Conservation (phyloP, 2,888 invertebrate genomes). For the Serrognathus titanus region DNA sequence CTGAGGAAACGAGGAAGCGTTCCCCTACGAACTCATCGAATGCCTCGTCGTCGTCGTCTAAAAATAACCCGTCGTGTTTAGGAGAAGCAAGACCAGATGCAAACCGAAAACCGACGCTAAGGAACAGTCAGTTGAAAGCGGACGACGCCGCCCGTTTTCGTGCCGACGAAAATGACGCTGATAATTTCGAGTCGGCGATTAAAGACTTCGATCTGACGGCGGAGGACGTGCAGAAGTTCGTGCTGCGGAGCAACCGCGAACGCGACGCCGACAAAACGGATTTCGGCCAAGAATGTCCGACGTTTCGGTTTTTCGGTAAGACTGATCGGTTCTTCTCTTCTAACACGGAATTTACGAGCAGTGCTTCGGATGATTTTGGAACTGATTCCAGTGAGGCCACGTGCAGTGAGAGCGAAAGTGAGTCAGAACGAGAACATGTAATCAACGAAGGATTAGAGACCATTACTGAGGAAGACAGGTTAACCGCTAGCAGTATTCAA, state of each 20-base stretch:
- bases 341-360: conserved; percentile 22
- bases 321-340: conserved; percentile 16
- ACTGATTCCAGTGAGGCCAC: conserved; percentile 26
- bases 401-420: conserved; percentile 32
- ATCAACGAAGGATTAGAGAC: conserved; percentile 44
- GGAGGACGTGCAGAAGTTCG: conserved; percentile 43
- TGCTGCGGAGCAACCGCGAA: conserved; percentile 26
- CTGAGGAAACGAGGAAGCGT: conserved; percentile 24
- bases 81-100: conserved; percentile 35
- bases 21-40: conserved; percentile 21
- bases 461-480: conserved; percentile 46
- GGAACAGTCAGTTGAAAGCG: conserved; percentile 36
- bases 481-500: conserved; percentile 35
- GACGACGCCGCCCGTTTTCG: conserved; percentile 3
- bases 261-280: conserved; percentile 24
- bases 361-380: conserved; percentile 25
- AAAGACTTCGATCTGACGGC: conserved; percentile 45
- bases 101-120: conserved; percentile 48
- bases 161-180: conserved; percentile 9
- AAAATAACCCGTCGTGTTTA: conserved; percentile 31
- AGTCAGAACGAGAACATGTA: conserved; percentile 38
- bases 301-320: conserved; percentile 8
- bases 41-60: conserved; percentile 28
- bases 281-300: conserved; percentile 29
- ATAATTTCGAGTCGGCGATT: conserved; percentile 40